Conservation (phyloP, 2,888 invertebrate species). For the Lycia hirtaria region DNA sequence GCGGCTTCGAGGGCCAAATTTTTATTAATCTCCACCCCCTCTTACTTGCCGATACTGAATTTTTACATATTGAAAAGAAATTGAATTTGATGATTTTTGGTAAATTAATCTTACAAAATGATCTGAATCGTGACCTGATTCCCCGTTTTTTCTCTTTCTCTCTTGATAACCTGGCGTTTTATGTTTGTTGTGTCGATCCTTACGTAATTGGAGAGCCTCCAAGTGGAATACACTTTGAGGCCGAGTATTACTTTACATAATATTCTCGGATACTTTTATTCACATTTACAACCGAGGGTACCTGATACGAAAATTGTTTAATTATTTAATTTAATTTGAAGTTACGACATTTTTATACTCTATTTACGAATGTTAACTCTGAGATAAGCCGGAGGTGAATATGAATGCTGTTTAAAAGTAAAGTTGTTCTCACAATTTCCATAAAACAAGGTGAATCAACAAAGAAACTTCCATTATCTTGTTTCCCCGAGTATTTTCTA, state of each 20-base stretch:
- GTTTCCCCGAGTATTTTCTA: slow-evolving; percentile 59
- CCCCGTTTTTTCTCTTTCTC: slow-evolving; percentile 26
- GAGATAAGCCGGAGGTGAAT: slow-evolving; percentile 31
- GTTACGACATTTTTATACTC: slow-evolving; percentile 21
- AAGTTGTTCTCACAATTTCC: slow-evolving; percentile 52
- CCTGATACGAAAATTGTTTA: slow-evolving; percentile 3
- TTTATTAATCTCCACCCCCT: slow-evolving; percentile 76
- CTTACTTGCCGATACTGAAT: slow-evolving; percentile 62
- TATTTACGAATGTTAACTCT: slow-evolving; percentile 23
- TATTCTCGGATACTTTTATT: neutral
- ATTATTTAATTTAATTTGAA: slow-evolving; percentile 20
- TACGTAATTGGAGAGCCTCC: slow-evolving; percentile 31
- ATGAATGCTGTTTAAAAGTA: slow-evolving; percentile 41
- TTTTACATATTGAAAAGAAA: slow-evolving; percentile 71
- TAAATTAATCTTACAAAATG: slow-evolving; percentile 45
- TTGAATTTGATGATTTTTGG: slow-evolving; percentile 62
- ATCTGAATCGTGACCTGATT: slow-evolving; percentile 37
- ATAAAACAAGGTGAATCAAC: slow-evolving; percentile 58
- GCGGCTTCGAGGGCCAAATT: slow-evolving; percentile 71
- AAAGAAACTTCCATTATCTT: slow-evolving; percentile 60
- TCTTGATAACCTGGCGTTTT: slow-evolving; percentile 38
- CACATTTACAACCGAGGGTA: neutral
- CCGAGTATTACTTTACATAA: slow-evolving; percentile 9
- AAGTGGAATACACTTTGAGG: slow-evolving; percentile 23
- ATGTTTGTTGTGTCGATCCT: slow-evolving; percentile 35